Percentiles rank a stretch among this genome's conserved stretches.
These are phyloP conservation scores for Stegostoma tigrinum DNA, from an alignment of 2,113 vertebrate genomes.

Conservation along the genomic window DNA sequence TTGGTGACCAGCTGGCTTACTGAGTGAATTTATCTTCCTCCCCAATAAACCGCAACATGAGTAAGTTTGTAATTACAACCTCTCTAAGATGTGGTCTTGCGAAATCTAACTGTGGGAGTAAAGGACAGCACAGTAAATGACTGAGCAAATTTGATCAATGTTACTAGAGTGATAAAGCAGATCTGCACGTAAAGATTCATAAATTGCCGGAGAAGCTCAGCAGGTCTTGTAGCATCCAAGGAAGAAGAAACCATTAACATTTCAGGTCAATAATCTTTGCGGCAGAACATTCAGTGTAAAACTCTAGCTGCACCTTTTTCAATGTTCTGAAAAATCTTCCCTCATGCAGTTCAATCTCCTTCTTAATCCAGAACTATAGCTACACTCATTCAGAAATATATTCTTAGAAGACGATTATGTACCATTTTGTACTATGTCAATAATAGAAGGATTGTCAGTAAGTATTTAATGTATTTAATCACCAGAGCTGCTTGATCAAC, in stretches of 20 bases:
- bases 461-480: neutral
- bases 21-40: neutral
- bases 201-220: too few relatives aligned
- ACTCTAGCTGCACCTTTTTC: neutral
- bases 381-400: neutral
- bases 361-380: neutral
- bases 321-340: neutral
- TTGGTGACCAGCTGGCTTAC: neutral
- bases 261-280: too few relatives aligned
- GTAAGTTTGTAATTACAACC: neutral
- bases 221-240: neutral
- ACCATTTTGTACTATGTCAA: neutral
- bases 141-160: neutral
- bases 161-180: neutral
- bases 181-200: too few relatives aligned
- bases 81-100: neutral
- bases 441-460: neutral
- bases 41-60: neutral
- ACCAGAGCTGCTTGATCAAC: neutral
- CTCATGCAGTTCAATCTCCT: neutral
- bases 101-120: neutral
- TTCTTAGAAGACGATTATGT: neutral
- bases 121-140: neutral
- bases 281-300: neutral
- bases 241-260: too few relatives aligned